Evolutionary conservation across 2,113 vertebrate genomes (phyloP).

Genomic region (Nyctibius bracteatus): DNA sequence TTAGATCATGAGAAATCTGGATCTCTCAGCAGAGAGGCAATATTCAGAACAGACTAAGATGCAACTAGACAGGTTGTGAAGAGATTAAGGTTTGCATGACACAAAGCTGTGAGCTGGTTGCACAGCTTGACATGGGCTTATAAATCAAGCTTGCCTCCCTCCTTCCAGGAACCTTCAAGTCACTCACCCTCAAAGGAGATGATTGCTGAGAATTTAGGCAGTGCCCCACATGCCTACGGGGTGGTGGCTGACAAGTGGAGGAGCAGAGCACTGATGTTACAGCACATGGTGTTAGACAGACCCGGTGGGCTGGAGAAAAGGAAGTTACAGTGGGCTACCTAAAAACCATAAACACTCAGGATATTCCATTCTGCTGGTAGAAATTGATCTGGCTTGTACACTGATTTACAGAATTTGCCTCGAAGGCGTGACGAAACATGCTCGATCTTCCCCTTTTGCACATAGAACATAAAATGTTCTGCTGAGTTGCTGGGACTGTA

Average conservation of each 20-base stretch:
- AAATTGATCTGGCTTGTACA: fast-evolving
- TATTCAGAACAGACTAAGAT: conserved; percentile 52
- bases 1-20: conserved; percentile 54
- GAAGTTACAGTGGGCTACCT: background rate
- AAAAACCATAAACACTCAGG: background rate
- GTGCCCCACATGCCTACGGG: background rate
- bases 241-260: background rate
- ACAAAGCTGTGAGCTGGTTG: conserved; percentile 47
- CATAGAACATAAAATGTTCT: background rate
- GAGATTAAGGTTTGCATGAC: conserved; percentile 52
- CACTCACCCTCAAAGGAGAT: background rate
- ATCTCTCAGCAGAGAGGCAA: background rate
- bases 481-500: background rate
- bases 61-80: conserved; percentile 57
- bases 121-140: background rate
- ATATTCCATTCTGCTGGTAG: background rate
- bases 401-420: background rate
- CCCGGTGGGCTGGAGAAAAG: background rate
- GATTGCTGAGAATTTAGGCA: conserved; percentile 8
- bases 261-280: background rate
- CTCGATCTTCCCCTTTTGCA: background rate
- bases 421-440: background rate
- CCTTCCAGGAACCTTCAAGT: conserved; percentile 8
- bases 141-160: background rate
- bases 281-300: background rate